Evolutionary conservation across 2,797 vertebrate genomes (phyloP).

Genomic region (Lepilemur ruficaudatus): DNA sequence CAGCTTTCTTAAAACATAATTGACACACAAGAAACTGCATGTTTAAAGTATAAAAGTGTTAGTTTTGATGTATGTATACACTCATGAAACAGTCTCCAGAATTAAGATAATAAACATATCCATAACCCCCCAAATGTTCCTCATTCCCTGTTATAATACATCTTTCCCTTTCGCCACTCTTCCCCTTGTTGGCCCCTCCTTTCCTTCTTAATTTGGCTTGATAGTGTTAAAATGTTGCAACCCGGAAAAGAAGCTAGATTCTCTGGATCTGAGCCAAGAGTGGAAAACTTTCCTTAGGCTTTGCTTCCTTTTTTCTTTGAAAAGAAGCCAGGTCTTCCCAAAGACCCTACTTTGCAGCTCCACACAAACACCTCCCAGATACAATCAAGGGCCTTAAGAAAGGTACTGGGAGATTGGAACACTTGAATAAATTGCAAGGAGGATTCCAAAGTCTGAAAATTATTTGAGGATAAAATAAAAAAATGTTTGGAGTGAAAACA

Average conservation of each 20-base stretch:
- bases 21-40: background rate
- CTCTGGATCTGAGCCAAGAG: slow-evolving; percentile 13
- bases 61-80: background rate
- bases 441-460: slow-evolving; percentile 7
- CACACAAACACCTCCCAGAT: background rate
- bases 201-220: background rate
- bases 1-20: background rate
- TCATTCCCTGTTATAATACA: background rate
- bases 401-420: background rate
- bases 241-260: background rate
- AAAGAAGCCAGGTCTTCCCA: slow-evolving; percentile 28
- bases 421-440: slow-evolving; percentile 6
- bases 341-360: background rate
- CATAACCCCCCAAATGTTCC: background rate
- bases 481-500: background rate
- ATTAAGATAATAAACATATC: background rate
- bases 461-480: background rate
- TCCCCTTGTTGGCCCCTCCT: background rate
- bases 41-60: background rate
- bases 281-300: background rate
- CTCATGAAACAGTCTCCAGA: background rate
- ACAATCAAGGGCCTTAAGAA: background rate
- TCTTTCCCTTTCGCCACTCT: background rate
- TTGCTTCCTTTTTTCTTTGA: slow-evolving; percentile 24
- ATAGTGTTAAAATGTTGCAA: slow-evolving; percentile 7